Conservation (phyloP, 2,113 vertebrate species). For the Apeltes quadracus region DNA sequence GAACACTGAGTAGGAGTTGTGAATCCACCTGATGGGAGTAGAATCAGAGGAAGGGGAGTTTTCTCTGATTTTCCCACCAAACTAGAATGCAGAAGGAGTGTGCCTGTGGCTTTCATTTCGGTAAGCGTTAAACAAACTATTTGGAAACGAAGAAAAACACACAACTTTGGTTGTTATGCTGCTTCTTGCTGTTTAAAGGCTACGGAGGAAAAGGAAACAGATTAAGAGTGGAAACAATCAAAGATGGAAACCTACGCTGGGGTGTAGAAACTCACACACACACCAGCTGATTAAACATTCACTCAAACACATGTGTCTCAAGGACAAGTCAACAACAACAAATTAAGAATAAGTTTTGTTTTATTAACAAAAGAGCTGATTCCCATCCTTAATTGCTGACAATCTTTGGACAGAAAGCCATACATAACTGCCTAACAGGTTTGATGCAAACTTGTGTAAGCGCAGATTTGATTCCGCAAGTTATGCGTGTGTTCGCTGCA, state of each 20-base stretch:
- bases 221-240: slow-evolving; percentile 12
- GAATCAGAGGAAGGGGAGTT: slow-evolving; percentile 68
- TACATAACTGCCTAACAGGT: too few species aligned
- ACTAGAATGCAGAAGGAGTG: not conserved
- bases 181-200: slow-evolving; percentile 9
- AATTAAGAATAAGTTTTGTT: not conserved
- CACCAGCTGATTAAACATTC: slow-evolving; percentile 1
- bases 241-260: slow-evolving; percentile 18
- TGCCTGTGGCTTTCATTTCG: slow-evolving; percentile 17
- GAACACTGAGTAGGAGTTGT: slow-evolving; percentile 33
- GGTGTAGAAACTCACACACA: slow-evolving; percentile 1
- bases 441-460: too few species aligned
- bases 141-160: slow-evolving; percentile 18
- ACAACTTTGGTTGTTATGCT: not conserved
- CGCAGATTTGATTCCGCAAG: too few species aligned
- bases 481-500: too few species aligned
- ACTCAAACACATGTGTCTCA: not conserved
- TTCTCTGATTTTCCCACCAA: not conserved
- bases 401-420: too few species aligned
- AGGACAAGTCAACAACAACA: not conserved
- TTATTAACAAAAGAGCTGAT: not conserved
- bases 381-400: not conserved
- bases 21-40: slow-evolving; percentile 37
- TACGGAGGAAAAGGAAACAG: slow-evolving; percentile 2
- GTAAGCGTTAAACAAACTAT: slow-evolving; percentile 2